A percentile compares a stretch with the other conserved stretches of the same genome.
phyloP scores from a whole-genome alignment of 2,888 invertebrate genomes.

The Dendrolimus houi region DNA sequence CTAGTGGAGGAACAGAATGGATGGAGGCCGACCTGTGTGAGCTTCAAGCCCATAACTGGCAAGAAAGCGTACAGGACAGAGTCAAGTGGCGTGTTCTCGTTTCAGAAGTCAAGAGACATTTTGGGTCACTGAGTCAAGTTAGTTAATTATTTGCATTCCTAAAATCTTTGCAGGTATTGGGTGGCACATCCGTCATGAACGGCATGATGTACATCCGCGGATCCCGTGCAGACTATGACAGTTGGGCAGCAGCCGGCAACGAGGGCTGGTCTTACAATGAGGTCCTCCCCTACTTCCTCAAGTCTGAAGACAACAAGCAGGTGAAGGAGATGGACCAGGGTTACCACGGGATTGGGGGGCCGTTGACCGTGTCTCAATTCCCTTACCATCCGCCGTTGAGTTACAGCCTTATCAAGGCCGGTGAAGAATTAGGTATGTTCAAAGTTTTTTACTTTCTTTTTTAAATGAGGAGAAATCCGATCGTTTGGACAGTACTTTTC shows the following conservation, averaged over 20 bases:
- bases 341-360: conserved; percentile 86
- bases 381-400: conserved; percentile 92
- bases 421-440: conserved; percentile 81
- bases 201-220: conserved; percentile 98
- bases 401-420: conserved; percentile 85
- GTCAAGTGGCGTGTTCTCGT: too few species aligned
- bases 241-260: conserved; percentile 91
- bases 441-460: too few species aligned
- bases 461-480: too few species aligned
- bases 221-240: conserved; percentile 89
- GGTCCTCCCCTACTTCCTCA: conserved; percentile 92
- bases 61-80: too few species aligned
- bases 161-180: conserved; percentile 79
- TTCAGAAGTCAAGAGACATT: too few species aligned
- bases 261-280: conserved; percentile 93
- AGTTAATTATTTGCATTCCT: too few species aligned
- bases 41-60: too few species aligned
- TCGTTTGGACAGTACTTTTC: too few species aligned
- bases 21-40: too few species aligned
- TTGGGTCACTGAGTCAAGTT: too few species aligned
- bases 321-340: conserved; percentile 83
- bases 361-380: conserved; percentile 86
- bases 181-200: conserved; percentile 95
- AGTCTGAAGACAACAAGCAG: conserved; percentile 87
- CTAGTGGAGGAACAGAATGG: too few species aligned